Conservation (phyloP, 1,140 invertebrate genomes). For the Carcinoscorpius rotundicauda region DNA sequence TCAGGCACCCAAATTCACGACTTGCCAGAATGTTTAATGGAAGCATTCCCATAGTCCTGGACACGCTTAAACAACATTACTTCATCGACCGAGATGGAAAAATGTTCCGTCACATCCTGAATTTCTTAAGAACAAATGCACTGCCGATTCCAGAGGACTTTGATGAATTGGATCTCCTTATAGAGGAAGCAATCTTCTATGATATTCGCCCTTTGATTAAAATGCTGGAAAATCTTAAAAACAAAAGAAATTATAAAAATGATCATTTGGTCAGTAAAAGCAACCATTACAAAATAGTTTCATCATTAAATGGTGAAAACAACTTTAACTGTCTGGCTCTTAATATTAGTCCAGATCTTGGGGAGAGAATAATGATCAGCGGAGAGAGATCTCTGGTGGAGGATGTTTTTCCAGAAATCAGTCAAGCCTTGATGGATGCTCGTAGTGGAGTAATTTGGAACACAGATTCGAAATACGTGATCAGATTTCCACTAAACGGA, state of each 20-base stretch:
- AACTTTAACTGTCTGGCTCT: conserved; percentile 70
- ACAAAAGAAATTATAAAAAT: no score
- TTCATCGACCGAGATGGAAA: conserved; percentile 93
- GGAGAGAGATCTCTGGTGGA: conserved; percentile 36
- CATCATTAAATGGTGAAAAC: conserved; percentile 4
- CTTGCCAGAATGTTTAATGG: conserved; percentile 90
- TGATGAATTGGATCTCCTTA: conserved; percentile 70
- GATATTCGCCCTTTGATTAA: conserved; percentile 53
- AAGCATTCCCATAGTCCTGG: conserved; percentile 89
- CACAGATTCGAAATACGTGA: conserved; percentile 68
- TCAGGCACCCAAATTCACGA: conserved; percentile 79
- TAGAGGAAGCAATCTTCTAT: conserved; percentile 85
- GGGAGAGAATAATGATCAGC: conserved; percentile 41
- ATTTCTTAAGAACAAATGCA: conserved; percentile 82
- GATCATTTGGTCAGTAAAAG: no score
- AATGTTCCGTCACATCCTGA: conserved; percentile 91
- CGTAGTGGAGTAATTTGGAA: conserved; percentile 68
- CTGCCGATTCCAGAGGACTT: conserved; percentile 79
- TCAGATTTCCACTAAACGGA: conserved; percentile 79
- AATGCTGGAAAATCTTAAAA: conserved; percentile 48
- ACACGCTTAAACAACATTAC: conserved; percentile 93
- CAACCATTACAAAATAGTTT: no score
- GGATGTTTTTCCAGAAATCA: conserved; percentile 70
- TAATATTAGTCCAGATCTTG: conserved; percentile 76
- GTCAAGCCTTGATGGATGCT: conserved; percentile 66